phyloP scores from a whole-genome alignment of 2,888 invertebrate genomes.

The Autographa gamma region DNA sequence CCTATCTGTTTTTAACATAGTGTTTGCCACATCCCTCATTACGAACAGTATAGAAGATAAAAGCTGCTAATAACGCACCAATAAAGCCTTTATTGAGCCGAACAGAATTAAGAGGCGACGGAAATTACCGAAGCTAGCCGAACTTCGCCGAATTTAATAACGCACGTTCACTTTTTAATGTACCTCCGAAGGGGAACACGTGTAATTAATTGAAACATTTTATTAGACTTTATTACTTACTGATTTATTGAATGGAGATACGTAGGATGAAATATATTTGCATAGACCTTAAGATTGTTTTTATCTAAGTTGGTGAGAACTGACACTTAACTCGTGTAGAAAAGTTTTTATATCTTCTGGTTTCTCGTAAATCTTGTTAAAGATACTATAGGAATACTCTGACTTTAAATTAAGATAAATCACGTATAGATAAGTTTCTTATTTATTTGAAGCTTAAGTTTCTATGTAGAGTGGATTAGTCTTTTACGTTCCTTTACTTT shows the following conservation, averaged over 20 bases:
- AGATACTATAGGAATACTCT: not conserved
- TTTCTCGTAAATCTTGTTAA: constrained; percentile 2
- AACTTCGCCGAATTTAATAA: constrained; percentile 64
- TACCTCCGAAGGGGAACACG: constrained; percentile 52
- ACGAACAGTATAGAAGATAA: constrained; percentile 71
- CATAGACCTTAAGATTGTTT: not conserved
- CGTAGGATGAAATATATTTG: constrained; percentile 10
- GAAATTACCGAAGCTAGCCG: constrained; percentile 66
- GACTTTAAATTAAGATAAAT: not conserved
- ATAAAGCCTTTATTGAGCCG: constrained; percentile 76
- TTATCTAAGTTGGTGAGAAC: not conserved
- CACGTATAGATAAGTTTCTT: not conserved
- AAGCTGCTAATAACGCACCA: constrained; percentile 72
- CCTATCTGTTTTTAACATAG: constrained; percentile 35
- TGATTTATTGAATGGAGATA: constrained; percentile 51
- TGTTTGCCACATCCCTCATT: constrained; percentile 67
- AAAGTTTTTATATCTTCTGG: not conserved
- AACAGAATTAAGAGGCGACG: constrained; percentile 70
- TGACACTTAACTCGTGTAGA: not conserved
- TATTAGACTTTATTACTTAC: constrained; percentile 55
- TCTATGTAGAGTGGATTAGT: not conserved
- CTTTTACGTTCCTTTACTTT: not conserved
- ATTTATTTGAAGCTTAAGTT: not conserved
- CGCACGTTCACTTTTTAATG: constrained; percentile 67
- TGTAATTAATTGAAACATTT: constrained; percentile 66